These are phyloP conservation scores for Motacilla alba DNA, from an alignment of 2,113 vertebrate species.

Conservation along the genomic window DNA sequence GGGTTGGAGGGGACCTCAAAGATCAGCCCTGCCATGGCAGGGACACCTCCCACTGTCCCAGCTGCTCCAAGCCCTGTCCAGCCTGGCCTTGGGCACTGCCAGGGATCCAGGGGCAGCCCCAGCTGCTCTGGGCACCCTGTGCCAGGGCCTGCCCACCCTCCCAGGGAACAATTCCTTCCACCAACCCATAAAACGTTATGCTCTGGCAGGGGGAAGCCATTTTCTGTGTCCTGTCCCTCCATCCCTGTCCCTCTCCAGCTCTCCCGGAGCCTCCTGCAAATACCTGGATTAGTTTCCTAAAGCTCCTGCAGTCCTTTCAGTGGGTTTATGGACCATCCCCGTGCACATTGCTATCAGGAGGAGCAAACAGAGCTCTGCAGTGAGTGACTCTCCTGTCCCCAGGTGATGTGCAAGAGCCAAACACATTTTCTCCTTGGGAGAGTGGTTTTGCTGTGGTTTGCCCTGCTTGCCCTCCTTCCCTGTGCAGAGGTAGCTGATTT, in stretches of 20 bases:
- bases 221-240: background rate
- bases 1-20: too few relatives aligned
- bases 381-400: background rate
- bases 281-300: background rate
- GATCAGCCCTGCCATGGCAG: background rate
- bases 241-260: background rate
- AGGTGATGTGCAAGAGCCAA: background rate
- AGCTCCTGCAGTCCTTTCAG: background rate
- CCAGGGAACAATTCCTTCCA: background rate
- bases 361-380: background rate
- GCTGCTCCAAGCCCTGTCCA: background rate
- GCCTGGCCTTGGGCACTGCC: background rate
- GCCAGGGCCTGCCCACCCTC: background rate
- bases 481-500: background rate
- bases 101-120: background rate
- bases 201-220: background rate
- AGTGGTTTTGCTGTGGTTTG: background rate
- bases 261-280: background rate
- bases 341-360: background rate
- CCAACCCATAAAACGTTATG: accelerated
- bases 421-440: background rate
- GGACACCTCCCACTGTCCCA: background rate
- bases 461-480: background rate
- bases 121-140: background rate
- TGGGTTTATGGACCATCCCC: background rate